A percentile compares a stretch with the other conserved stretches of the same genome.
Conservation (phyloP, 2,797 vertebrate species). For the Oreortyx pictus region DNA sequence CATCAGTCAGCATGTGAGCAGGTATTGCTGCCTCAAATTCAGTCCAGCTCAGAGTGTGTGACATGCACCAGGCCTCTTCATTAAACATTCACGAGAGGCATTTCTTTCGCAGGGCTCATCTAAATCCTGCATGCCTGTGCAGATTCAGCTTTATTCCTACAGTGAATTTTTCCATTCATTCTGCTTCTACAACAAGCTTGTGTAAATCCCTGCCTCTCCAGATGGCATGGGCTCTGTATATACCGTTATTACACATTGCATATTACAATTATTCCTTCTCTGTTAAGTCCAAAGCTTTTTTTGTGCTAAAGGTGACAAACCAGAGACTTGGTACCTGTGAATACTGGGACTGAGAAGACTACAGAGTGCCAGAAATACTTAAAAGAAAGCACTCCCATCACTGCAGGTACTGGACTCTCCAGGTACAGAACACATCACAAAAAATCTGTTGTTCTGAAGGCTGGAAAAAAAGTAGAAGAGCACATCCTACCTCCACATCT, state of each 20-base stretch:
- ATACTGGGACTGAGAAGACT: neutral
- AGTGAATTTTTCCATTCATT: slow-evolving; percentile 3
- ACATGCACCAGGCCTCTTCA: slow-evolving; percentile 47
- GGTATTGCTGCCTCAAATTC: slow-evolving; percentile 59
- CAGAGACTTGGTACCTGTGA: neutral
- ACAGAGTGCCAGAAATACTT: neutral
- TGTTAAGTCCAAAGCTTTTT: neutral
- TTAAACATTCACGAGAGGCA: slow-evolving; percentile 36
- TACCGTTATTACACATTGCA: neutral
- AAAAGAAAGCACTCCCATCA: neutral
- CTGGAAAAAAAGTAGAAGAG: neutral
- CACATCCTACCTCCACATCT: accelerated
- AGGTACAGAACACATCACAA: neutral
- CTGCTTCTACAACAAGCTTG: neutral
- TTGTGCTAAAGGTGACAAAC: neutral
- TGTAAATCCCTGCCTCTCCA: neutral
- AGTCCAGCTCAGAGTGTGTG: slow-evolving; percentile 47
- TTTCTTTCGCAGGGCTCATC: slow-evolving; percentile 38
- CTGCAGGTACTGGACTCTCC: neutral
- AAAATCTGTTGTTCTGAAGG: neutral
- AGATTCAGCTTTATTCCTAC: slow-evolving; percentile 30
- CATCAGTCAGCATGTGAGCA: slow-evolving; percentile 71
- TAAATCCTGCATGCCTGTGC: neutral
- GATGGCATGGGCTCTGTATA: neutral
- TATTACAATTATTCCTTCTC: neutral